Evolutionary conservation across 2,888 invertebrate genomes (phyloP).

Genomic region (Anthophora plumipes): DNA sequence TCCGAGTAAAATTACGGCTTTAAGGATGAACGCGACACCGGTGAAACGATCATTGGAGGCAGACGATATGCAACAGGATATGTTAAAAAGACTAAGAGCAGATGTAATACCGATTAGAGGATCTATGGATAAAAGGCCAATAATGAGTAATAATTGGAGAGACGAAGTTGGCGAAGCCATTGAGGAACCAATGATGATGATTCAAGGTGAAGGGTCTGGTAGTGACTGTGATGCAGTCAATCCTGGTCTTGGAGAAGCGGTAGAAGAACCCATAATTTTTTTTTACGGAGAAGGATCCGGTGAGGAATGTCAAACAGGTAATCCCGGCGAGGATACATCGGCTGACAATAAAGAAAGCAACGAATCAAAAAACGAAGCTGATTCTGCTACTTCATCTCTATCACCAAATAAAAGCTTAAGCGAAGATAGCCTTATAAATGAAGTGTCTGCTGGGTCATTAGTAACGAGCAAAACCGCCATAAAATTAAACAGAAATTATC

Average conservation of each 20-base stretch:
- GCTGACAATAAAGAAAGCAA: conserved; percentile 78
- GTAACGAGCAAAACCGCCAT: conserved; percentile 69
- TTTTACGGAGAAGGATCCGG: conserved; percentile 91
- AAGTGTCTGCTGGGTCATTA: conserved; percentile 73
- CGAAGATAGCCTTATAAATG: conserved; percentile 72
- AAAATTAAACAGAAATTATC: conserved; percentile 71
- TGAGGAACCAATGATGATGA: conserved; percentile 90
- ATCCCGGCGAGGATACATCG: conserved; percentile 84
- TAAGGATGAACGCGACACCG: conserved; percentile 74
- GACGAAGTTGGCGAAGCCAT: conserved; percentile 88
- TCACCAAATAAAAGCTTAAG: conserved; percentile 68
- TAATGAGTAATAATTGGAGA: conserved; percentile 74
- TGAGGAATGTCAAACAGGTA: conserved; percentile 90
- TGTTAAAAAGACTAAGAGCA: conserved; percentile 79
- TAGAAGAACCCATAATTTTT: conserved; percentile 90
- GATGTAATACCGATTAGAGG: conserved; percentile 78
- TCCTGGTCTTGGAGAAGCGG: conserved; percentile 87
- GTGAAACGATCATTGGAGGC: conserved; percentile 78
- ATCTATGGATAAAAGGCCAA: conserved; percentile 73
- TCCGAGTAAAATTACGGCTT: conserved; percentile 80
- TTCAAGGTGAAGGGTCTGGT: conserved; percentile 90
- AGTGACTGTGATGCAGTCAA: conserved; percentile 87
- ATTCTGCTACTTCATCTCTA: conserved; percentile 68
- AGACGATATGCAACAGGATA: conserved; percentile 72
- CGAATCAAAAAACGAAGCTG: conserved; percentile 78